phyloP scores from a whole-genome alignment of 2,113 vertebrate genomes.

The Clarias batrachus region DNA sequence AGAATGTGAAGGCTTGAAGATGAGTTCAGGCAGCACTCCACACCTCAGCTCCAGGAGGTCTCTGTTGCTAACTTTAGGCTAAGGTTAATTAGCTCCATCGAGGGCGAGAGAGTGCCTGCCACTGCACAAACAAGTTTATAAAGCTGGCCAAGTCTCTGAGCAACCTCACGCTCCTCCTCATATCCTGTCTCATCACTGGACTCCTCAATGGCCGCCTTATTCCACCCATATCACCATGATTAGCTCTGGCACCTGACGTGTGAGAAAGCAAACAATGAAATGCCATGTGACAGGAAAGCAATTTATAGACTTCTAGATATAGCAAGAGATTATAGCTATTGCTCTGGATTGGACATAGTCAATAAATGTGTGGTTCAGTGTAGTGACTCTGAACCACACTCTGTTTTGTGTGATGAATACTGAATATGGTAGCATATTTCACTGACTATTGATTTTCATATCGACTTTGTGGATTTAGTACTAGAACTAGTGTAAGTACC shows the following conservation, averaged over 20 bases:
- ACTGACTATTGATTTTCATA: conserved; percentile 3
- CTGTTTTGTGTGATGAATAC: background rate
- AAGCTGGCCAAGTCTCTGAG: conserved; percentile 23
- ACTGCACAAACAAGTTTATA: conserved; percentile 24
- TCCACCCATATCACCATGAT: background rate
- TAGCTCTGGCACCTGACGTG: background rate
- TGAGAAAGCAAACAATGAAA: background rate
- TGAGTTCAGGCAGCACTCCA: conserved; percentile 19
- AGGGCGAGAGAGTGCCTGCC: conserved; percentile 31
- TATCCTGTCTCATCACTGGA: background rate
- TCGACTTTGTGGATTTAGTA: background rate
- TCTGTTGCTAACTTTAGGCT: conserved; percentile 42
- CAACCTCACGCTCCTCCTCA: background rate
- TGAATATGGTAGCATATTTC: background rate
- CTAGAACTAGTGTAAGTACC: background rate
- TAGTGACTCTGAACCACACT: background rate
- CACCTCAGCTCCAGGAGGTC: conserved; percentile 33
- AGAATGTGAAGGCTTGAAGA: conserved; percentile 4
- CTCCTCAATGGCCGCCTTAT: background rate
- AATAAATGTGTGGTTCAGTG: background rate
- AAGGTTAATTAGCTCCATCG: conserved; percentile 51
- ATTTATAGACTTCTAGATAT: too few species aligned
- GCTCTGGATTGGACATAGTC: background rate
- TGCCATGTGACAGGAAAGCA: background rate
- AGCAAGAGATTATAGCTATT: background rate